These are phyloP conservation scores for Notolabrus celidotus DNA, from an alignment of 2,797 vertebrate species.

Conservation along the genomic window DNA sequence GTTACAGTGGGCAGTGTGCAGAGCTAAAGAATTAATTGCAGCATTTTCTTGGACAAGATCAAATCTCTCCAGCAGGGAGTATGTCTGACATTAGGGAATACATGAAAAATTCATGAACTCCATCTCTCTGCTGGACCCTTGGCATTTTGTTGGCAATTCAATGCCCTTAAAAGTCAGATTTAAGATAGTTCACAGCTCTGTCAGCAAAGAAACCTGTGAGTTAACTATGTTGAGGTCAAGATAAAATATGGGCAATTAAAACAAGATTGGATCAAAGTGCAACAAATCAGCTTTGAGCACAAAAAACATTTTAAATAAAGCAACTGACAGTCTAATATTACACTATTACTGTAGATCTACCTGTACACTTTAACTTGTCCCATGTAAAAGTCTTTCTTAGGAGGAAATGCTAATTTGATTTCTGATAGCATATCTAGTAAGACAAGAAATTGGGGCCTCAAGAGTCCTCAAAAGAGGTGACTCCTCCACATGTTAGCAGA, in stretches of 20 bases:
- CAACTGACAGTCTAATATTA: neutral
- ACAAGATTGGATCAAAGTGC: neutral
- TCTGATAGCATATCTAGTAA: no score
- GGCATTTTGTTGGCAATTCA: constrained; percentile 64
- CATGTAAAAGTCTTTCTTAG: no score
- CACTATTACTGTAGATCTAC: neutral
- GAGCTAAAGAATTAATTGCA: constrained; percentile 53
- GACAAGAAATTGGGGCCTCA: no score
- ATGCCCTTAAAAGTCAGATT: constrained; percentile 41
- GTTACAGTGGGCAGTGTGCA: constrained; percentile 26
- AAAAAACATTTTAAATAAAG: no score
- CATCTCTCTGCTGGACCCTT: constrained; percentile 51
- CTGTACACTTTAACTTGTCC: no score
- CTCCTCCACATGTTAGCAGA: no score
- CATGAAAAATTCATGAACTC: constrained; percentile 68
- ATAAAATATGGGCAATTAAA: constrained; percentile 9
- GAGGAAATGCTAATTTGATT: no score
- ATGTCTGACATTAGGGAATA: constrained; percentile 59
- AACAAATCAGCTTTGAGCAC: no score
- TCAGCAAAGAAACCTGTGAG: neutral
- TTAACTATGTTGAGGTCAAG: neutral
- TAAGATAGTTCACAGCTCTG: constrained; percentile 17
- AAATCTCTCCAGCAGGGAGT: constrained; percentile 33
- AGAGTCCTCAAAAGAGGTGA: no score
- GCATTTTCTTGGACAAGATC: constrained; percentile 45